Percentiles rank a stretch among this genome's conserved stretches.
Conservation (phyloP, 2,113 vertebrate species). For the Xiphophorus hellerii region DNA sequence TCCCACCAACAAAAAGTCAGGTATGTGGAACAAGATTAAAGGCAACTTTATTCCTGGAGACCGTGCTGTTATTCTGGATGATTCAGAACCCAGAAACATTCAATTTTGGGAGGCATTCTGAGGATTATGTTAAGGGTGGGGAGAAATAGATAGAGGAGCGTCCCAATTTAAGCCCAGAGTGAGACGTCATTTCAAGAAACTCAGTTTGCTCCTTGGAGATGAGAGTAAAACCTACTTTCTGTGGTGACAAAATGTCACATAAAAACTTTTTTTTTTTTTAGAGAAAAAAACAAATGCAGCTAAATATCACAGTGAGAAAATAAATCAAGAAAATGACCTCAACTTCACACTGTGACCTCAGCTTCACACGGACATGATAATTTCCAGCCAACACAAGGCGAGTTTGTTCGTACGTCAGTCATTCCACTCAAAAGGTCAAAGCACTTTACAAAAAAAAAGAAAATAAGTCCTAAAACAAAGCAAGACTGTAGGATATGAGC, state of each 20-base stretch:
- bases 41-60: slow-evolving; percentile 57
- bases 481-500: no score
- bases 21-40: slow-evolving; percentile 47
- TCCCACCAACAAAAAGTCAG: slow-evolving; percentile 28
- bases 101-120: slow-evolving; percentile 42
- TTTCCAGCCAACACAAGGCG: neutral
- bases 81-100: slow-evolving; percentile 42
- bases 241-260: neutral
- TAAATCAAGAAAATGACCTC: neutral
- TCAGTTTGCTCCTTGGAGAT: slow-evolving; percentile 33
- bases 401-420: neutral
- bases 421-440: neutral
- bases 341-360: neutral
- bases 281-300: neutral
- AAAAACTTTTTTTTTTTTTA: no score
- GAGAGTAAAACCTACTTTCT: slow-evolving; percentile 21
- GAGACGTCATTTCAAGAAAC: slow-evolving; percentile 54
- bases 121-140: slow-evolving; percentile 19
- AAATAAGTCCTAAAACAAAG: no score
- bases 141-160: slow-evolving; percentile 11
- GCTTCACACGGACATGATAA: neutral
- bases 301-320: neutral
- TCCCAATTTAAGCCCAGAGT: slow-evolving; percentile 42
- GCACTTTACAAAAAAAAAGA: no score
- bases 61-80: slow-evolving; percentile 43